Conservation (phyloP, 2,888 invertebrate species). For the Mellilla xanthometata region DNA sequence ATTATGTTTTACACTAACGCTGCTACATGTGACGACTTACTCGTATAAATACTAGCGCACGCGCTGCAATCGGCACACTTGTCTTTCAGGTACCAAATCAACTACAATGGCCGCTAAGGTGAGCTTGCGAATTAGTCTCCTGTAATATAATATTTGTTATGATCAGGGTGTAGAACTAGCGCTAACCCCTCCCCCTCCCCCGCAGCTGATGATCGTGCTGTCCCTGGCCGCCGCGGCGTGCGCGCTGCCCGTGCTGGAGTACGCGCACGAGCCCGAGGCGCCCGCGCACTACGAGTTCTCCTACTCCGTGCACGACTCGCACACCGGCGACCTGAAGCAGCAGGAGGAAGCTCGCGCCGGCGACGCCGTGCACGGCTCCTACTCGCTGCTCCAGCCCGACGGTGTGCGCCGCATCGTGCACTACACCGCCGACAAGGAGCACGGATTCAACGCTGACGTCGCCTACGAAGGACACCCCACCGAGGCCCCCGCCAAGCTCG, state of each 20-base stretch:
- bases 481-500: conserved; percentile 30
- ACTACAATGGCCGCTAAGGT: conserved; percentile 72
- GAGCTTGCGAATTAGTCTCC: conserved; percentile 19
- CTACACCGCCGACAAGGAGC: conserved; percentile 65
- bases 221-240: conserved; percentile 41
- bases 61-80: conserved; percentile 51
- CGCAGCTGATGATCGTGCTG: conserved; percentile 39
- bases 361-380: conserved; percentile 69
- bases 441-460: conserved; percentile 74
- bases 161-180: too few relatives aligned
- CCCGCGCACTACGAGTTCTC: conserved; percentile 72
- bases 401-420: conserved; percentile 71
- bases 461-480: conserved; percentile 68
- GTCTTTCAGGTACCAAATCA: conserved; percentile 46
- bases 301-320: conserved; percentile 70
- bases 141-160: background rate
- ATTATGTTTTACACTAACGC: background rate
- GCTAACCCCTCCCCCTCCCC: too few relatives aligned
- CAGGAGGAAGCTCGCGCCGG: conserved; percentile 72
- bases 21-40: conserved; percentile 36
- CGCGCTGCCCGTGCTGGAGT: conserved; percentile 45
- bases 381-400: conserved; percentile 74
- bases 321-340: conserved; percentile 72
- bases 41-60: conserved; percentile 60
- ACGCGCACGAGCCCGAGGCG: conserved; percentile 53